These are phyloP conservation scores for Holacanthella duospinosa DNA, from an alignment of 2,888 invertebrate genomes.

Conservation along the genomic window DNA sequence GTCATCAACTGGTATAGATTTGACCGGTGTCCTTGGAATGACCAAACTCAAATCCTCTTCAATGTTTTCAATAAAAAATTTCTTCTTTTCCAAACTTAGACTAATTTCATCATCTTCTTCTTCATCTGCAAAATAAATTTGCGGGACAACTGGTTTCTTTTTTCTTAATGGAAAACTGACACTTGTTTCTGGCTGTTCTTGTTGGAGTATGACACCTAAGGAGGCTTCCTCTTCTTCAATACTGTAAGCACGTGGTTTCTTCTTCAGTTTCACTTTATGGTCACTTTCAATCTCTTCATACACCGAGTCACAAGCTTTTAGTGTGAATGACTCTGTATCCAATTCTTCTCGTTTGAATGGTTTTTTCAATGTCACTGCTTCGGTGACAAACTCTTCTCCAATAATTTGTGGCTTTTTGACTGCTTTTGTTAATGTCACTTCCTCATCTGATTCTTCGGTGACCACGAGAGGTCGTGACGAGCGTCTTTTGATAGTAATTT, in stretches of 20 bases:
- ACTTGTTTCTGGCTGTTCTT: constrained; percentile 47
- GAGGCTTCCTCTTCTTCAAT: constrained; percentile 51
- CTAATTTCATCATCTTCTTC: constrained; percentile 46
- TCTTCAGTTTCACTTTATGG: constrained; percentile 69
- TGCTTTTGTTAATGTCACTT: constrained; percentile 33
- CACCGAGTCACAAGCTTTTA: constrained; percentile 30
- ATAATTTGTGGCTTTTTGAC: constrained; percentile 20
- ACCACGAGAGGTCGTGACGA: constrained; percentile 19
- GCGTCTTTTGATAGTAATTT: constrained; percentile 20
- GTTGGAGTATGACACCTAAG: constrained; percentile 14
- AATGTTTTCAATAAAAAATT: constrained; percentile 42
- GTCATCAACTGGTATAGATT: constrained; percentile 22
- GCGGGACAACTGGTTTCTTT: constrained; percentile 21
- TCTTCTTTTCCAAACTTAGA: constrained; percentile 43
- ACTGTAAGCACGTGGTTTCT: constrained; percentile 45
- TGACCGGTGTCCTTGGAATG: constrained; percentile 44
- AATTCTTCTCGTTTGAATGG: constrained; percentile 31
- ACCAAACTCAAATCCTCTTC: constrained; percentile 41
- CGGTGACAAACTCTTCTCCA: constrained; percentile 42
- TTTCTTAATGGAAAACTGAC: constrained; percentile 41
- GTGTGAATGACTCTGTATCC: constrained; percentile 29
- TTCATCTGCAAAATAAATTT: constrained; percentile 42
- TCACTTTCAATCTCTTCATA: constrained; percentile 63
- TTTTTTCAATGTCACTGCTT: constrained; percentile 63
- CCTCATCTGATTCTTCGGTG: constrained; percentile 19